Percentiles rank a stretch among this genome's conserved stretches.
Conservation (phyloP, 2,888 invertebrate genomes). For the Pteria penguin region DNA sequence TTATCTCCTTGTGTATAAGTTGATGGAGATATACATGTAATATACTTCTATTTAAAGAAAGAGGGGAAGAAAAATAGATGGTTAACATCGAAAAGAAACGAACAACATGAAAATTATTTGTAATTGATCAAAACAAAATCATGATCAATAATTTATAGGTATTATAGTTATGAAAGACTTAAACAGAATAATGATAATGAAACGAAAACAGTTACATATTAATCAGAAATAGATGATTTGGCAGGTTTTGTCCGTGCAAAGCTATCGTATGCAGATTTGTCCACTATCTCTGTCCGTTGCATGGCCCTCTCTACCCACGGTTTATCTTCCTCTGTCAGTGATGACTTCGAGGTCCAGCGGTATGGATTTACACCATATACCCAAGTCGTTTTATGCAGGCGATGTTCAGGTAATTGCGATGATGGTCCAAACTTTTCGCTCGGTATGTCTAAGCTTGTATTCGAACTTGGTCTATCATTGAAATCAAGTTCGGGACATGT, state of each 20-base stretch:
- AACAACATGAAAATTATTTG: too few species aligned
- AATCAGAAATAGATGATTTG: not conserved
- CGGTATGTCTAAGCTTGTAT: constrained; percentile 37
- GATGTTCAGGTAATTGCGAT: constrained; percentile 15
- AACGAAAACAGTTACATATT: too few species aligned
- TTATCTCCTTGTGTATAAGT: too few species aligned
- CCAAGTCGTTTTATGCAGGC: not conserved
- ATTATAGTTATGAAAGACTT: too few species aligned
- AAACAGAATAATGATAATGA: too few species aligned
- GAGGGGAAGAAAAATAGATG: too few species aligned
- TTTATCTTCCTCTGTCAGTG: constrained; percentile 31
- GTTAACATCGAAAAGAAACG: too few species aligned
- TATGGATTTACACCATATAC: constrained; percentile 34
- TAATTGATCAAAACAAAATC: too few species aligned
- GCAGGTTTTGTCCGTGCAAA: constrained; percentile 34
- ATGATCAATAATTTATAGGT: too few species aligned
- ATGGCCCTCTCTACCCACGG: constrained; percentile 39
- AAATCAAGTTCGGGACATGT: not conserved
- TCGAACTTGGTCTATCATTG: constrained; percentile 3
- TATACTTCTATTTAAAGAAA: too few species aligned
- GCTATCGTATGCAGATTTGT: constrained; percentile 27
- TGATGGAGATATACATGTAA: too few species aligned
- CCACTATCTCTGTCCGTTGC: constrained; percentile 33
- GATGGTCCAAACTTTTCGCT: constrained; percentile 37
- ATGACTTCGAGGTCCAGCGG: constrained; percentile 33